Conservation (phyloP, 37 sponge, comb jelly and placozoan species). For the Cladorhizidae sp. region DNA sequence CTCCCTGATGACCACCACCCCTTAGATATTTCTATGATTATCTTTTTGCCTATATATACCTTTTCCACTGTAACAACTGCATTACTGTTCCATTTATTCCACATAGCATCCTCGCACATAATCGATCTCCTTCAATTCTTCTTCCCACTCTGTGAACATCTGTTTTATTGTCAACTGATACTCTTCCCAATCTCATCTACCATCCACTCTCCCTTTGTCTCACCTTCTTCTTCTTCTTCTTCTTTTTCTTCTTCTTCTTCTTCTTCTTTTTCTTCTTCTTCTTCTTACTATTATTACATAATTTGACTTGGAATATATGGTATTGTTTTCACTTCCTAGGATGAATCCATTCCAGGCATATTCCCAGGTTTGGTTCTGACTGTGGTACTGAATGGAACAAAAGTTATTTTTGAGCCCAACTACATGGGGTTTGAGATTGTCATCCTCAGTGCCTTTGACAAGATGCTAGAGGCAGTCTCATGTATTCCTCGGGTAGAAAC, state of each 20-base stretch:
- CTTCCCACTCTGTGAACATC: too few relatives aligned
- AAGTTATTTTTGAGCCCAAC: conserved; percentile 89
- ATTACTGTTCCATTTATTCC: too few relatives aligned
- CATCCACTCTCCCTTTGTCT: too few relatives aligned
- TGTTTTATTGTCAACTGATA: too few relatives aligned
- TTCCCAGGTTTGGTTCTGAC: conserved; percentile 86
- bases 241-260: background rate
- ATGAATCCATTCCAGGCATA: conserved; percentile 2
- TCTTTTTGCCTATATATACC: too few relatives aligned
- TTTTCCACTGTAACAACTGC: too few relatives aligned
- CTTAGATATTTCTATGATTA: too few relatives aligned
- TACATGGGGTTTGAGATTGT: conserved; percentile 80
- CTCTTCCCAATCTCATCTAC: too few relatives aligned
- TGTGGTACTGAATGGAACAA: conserved; percentile 71
- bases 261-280: background rate
- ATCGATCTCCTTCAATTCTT: too few relatives aligned
- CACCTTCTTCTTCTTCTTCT: background rate
- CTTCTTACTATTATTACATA: background rate
- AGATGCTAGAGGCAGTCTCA: conserved; percentile 79
- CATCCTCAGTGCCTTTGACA: conserved; percentile 86
- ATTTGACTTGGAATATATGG: too few relatives aligned
- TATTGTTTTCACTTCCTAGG: background rate
- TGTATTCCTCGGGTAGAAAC: conserved; percentile 94
- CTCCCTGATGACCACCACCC: too few relatives aligned
- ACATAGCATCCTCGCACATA: too few relatives aligned